Percentiles rank a stretch among this genome's conserved stretches.
phyloP scores from a whole-genome alignment of 2,113 vertebrate genomes.

The Apteryx owenii region DNA sequence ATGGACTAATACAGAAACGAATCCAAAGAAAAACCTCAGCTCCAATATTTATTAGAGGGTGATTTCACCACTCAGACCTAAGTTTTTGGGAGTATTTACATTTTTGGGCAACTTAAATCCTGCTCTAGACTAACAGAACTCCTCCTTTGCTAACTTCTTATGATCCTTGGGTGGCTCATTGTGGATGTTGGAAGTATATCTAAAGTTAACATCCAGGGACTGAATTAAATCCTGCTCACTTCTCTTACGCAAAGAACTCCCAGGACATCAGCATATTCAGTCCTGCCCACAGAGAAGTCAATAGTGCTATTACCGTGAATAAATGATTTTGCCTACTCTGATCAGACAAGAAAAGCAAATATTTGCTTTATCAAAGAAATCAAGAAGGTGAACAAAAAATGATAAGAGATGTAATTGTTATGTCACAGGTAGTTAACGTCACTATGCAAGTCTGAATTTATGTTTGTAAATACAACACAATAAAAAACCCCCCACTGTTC shows the following conservation, averaged over 20 bases:
- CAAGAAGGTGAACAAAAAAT: slow-evolving; percentile 30
- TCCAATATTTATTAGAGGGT: background rate
- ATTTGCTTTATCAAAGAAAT: slow-evolving; percentile 49
- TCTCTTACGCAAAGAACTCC: slow-evolving; percentile 23
- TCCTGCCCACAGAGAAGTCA: slow-evolving; percentile 21
- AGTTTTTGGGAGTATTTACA: background rate
- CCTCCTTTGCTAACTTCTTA: slow-evolving; percentile 14
- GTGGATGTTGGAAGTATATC: slow-evolving; percentile 8
- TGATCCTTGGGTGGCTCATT: background rate
- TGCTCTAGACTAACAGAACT: background rate
- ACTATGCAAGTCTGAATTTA: slow-evolving; percentile 22
- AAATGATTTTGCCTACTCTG: slow-evolving; percentile 22
- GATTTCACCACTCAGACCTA: slow-evolving; percentile 11
- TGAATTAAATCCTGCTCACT: slow-evolving; percentile 32
- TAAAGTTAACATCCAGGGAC: slow-evolving; percentile 19
- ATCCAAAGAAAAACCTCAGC: background rate
- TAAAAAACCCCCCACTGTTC: slow-evolving; percentile 17
- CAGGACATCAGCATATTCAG: background rate
- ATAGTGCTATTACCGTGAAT: background rate
- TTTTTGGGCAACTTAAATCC: background rate
- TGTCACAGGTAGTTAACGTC: slow-evolving; percentile 48
- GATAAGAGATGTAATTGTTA: slow-evolving; percentile 43
- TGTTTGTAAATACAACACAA: slow-evolving; percentile 16
- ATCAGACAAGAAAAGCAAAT: slow-evolving; percentile 33
- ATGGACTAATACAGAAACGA: background rate